phyloP scores from a whole-genome alignment of 2,888 invertebrate genomes.

The Tenthredo scrophulariae region DNA sequence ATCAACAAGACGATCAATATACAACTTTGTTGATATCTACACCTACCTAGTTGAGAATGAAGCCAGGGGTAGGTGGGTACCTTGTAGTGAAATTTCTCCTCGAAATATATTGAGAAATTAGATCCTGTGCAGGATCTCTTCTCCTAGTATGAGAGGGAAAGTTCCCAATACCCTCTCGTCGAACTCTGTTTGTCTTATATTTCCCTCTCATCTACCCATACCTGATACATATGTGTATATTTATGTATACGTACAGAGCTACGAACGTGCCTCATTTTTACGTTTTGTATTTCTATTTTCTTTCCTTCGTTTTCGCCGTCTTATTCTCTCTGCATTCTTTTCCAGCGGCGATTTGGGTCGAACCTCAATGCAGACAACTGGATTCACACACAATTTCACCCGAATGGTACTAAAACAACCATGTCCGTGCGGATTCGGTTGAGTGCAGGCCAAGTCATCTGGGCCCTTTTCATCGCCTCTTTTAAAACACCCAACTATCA shows the following conservation, averaged over 20 bases:
- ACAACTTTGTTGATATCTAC: neutral
- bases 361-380: slow-evolving; percentile 43
- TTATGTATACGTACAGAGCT: neutral
- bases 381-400: slow-evolving; percentile 49
- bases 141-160: neutral
- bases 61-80: neutral
- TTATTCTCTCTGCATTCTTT: neutral
- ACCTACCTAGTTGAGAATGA: slow-evolving; percentile 7
- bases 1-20: slow-evolving; percentile 31
- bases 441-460: slow-evolving; percentile 40
- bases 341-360: slow-evolving; percentile 1
- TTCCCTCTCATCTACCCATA: neutral
- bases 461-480: slow-evolving; percentile 8
- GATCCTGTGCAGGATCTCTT: neutral
- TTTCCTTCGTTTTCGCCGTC: neutral
- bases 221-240: neutral
- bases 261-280: neutral
- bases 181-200: neutral
- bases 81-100: slow-evolving; percentile 1
- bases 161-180: neutral
- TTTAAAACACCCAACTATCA: neutral
- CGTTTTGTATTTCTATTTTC: neutral
- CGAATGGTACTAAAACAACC: slow-evolving; percentile 40
- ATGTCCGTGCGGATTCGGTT: slow-evolving; percentile 33
- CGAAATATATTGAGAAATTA: slow-evolving; percentile 10